Conservation (phyloP, 2,113 vertebrate species). For the Trinectes maculatus region DNA sequence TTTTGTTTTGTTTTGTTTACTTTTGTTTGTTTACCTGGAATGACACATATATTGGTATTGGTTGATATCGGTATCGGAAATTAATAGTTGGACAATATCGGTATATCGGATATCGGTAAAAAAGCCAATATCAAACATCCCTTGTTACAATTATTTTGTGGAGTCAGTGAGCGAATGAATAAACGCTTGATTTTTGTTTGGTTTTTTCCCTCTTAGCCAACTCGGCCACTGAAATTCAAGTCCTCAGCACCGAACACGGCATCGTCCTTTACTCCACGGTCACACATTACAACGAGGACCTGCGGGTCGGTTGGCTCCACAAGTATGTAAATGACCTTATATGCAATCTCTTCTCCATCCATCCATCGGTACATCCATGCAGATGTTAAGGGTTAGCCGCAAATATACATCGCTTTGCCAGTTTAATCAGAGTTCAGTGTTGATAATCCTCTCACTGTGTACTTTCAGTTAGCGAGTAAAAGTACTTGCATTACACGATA, state of each 20-base stretch:
- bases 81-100: too few relatives aligned
- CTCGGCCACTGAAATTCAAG: slow-evolving; percentile 89
- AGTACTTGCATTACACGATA: background rate
- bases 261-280: slow-evolving; percentile 91
- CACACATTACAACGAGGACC: slow-evolving; percentile 88
- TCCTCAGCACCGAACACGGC: slow-evolving; percentile 93
- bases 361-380: too few relatives aligned
- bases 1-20: too few relatives aligned
- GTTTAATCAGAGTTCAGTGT: slow-evolving; percentile 1
- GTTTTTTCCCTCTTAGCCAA: slow-evolving; percentile 79
- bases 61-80: too few relatives aligned
- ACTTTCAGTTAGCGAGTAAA: background rate
- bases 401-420: background rate
- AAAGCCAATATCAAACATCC: too few relatives aligned
- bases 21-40: too few relatives aligned
- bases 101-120: too few relatives aligned
- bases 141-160: background rate
- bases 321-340: slow-evolving; percentile 84
- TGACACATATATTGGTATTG: too few relatives aligned
- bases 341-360: too few relatives aligned
- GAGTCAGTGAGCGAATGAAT: background rate
- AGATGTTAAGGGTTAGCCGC: background rate
- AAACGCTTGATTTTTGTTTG: background rate
- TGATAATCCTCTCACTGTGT: background rate
- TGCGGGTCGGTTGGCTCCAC: slow-evolving; percentile 90